These are phyloP conservation scores for Urosaurus nigricauda DNA, from an alignment of 2,797 vertebrate genomes.

Conservation along the genomic window DNA sequence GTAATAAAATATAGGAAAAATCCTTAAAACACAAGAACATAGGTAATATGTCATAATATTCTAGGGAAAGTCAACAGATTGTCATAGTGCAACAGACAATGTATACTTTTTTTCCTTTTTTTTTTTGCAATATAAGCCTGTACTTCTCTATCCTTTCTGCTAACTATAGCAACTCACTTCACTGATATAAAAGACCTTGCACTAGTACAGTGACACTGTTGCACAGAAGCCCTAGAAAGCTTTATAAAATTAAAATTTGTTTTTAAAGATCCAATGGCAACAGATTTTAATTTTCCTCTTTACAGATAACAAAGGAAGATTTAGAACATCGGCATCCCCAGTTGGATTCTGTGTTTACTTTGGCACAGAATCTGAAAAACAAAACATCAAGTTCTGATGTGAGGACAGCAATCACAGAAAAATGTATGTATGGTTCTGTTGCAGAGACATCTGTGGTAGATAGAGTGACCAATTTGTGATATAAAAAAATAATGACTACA, in stretches of 20 bases:
- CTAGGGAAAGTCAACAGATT: not conserved
- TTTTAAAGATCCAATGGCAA: not conserved
- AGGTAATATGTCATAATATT: not conserved
- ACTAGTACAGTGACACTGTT: no score
- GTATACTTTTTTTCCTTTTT: no score
- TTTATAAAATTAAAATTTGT: not conserved
- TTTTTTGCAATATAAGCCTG: no score
- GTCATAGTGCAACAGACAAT: no score
- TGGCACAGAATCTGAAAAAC: constrained; percentile 98
- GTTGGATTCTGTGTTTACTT: constrained; percentile 92
- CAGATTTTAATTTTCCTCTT: constrained; percentile 31
- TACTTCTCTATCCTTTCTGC: no score
- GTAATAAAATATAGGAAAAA: not conserved
- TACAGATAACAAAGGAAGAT: constrained; percentile 92
- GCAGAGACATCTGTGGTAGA: not conserved
- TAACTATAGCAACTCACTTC: no score
- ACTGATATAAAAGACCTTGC: no score
- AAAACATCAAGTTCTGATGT: constrained; percentile 94
- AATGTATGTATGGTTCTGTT: constrained; percentile 80
- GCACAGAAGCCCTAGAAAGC: not conserved
- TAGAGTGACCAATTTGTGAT: not conserved
- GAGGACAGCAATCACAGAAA: constrained; percentile 94
- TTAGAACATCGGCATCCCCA: constrained; percentile 93
- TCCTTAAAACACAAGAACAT: not conserved
- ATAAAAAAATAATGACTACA: not conserved